Conservation (phyloP, 2,888 invertebrate genomes). For the Apotomis turbidana region DNA sequence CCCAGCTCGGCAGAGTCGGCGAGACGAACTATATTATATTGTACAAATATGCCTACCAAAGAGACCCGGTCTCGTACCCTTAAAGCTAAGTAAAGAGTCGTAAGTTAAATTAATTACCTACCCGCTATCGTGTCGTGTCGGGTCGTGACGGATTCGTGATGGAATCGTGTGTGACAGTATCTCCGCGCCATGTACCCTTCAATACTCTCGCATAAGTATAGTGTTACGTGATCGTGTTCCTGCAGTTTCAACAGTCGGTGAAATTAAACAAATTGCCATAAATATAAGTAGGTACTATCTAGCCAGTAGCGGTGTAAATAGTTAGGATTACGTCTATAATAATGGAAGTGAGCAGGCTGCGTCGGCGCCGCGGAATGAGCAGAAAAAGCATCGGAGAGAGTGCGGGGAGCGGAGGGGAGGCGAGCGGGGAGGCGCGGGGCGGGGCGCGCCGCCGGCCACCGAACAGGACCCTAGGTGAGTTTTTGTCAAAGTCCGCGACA, state of each 20-base stretch:
- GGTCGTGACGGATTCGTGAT: conserved; percentile 45
- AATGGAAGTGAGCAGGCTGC: conserved; percentile 76
- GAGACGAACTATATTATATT: conserved; percentile 78
- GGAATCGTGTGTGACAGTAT: conserved; percentile 72
- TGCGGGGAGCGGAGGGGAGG: conserved; percentile 53
- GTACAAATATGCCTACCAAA: conserved; percentile 85
- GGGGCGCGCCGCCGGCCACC: conserved; percentile 78
- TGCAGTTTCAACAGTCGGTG: conserved; percentile 83
- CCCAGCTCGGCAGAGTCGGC: conserved; percentile 64
- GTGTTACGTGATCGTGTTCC: conserved; percentile 84
- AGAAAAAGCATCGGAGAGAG: conserved; percentile 72
- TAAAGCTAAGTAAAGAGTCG: conserved; percentile 81
- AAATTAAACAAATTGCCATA: conserved; percentile 84
- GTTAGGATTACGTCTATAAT: conserved; percentile 71
- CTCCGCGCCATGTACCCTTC: conserved; percentile 80
- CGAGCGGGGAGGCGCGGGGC: conserved; percentile 54
- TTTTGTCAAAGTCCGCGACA: conserved; percentile 83
- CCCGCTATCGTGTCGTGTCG: conserved; percentile 52
- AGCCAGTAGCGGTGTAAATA: conserved; percentile 81
- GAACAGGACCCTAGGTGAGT: conserved; percentile 81
- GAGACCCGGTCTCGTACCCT: conserved; percentile 85
- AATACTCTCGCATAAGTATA: conserved; percentile 83
- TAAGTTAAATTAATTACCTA: conserved; percentile 77
- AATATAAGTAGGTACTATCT: conserved; percentile 83
- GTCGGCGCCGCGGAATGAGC: conserved; percentile 77